phyloP scores from a whole-genome alignment of 1,140 invertebrate species.

The Macrostomum lignano region DNA sequence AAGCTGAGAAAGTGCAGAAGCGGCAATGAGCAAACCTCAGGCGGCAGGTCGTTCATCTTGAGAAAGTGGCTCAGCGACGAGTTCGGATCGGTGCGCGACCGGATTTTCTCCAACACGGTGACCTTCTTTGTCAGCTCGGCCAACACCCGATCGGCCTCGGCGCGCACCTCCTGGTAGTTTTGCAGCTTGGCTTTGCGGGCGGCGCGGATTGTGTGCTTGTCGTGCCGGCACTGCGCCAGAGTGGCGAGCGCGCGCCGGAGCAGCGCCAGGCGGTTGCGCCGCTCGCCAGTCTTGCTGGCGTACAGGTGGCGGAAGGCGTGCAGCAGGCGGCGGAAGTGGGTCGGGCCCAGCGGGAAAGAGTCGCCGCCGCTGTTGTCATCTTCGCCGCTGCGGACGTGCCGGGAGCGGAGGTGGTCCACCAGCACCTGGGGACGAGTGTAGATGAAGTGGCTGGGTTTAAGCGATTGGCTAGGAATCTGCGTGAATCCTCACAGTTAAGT shows the following conservation, averaged over 20 bases:
- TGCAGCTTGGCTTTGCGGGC: constrained; percentile 16
- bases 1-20: too few species aligned
- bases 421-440: too few species aligned
- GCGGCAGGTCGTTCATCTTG: constrained; percentile 19
- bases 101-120: constrained; percentile 22
- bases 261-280: constrained; percentile 16
- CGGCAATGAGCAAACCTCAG: constrained; percentile 9
- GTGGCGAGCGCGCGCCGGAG: constrained; percentile 20
- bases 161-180: constrained; percentile 18
- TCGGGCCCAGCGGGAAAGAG: too few species aligned
- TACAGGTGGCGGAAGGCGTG: constrained; percentile 20
- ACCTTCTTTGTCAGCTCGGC: constrained; percentile 18
- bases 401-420: too few species aligned
- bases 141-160: constrained; percentile 16
- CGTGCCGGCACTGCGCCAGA: constrained; percentile 18
- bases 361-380: too few species aligned
- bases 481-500: too few species aligned
- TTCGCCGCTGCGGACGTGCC: too few species aligned
- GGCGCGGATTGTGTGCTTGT: constrained; percentile 22
- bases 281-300: constrained; percentile 15
- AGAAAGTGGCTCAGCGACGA: constrained; percentile 21
- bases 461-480: too few species aligned
- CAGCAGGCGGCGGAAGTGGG: constrained; percentile 19
- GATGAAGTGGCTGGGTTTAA: too few species aligned
- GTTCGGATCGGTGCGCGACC: constrained; percentile 18